Evolutionary conservation across 1,140 invertebrate species (phyloP).

Genomic region (Tribolium castaneum): DNA sequence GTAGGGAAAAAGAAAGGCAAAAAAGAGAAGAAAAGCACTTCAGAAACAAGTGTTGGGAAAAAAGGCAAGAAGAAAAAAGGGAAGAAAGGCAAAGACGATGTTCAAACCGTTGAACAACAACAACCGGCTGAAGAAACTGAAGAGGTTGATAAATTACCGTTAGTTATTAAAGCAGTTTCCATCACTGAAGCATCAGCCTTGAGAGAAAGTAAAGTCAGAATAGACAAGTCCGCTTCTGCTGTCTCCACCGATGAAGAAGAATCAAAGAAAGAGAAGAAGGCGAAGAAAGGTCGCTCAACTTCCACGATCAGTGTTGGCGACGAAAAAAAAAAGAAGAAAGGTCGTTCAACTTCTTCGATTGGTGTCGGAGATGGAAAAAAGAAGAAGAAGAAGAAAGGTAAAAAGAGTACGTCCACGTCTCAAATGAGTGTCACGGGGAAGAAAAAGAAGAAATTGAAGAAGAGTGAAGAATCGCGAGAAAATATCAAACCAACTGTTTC

Average conservation of each 20-base stretch:
- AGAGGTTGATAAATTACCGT: neutral
- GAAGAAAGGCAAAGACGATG: neutral
- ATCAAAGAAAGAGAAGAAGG: constrained; percentile 25
- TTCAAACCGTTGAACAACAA: neutral
- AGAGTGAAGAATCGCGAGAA: neutral
- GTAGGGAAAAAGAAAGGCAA: constrained; percentile 44
- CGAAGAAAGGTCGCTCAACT: neutral
- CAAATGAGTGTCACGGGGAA: constrained; percentile 5
- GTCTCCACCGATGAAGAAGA: neutral
- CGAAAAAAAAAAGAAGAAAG: constrained; percentile 20
- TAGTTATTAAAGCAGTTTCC: too few relatives aligned
- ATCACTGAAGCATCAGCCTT: neutral
- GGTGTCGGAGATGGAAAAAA: constrained; percentile 36
- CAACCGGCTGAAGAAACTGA: neutral
- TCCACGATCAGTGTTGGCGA: neutral
- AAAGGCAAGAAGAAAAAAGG: constrained; percentile 22
- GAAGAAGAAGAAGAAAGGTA: constrained; percentile 30
- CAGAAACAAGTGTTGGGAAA: constrained; percentile 10
- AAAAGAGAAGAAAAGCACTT: constrained; percentile 33
- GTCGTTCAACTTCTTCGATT: neutral
- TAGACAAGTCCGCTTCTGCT: too few relatives aligned
- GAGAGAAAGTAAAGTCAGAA: neutral
- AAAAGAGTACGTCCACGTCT: neutral
- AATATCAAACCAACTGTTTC: neutral
- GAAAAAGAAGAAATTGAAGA: constrained; percentile 3